Evolutionary conservation across 1,140 invertebrate species (phyloP).

Genomic region (Holcopasites calliopsidis): DNA sequence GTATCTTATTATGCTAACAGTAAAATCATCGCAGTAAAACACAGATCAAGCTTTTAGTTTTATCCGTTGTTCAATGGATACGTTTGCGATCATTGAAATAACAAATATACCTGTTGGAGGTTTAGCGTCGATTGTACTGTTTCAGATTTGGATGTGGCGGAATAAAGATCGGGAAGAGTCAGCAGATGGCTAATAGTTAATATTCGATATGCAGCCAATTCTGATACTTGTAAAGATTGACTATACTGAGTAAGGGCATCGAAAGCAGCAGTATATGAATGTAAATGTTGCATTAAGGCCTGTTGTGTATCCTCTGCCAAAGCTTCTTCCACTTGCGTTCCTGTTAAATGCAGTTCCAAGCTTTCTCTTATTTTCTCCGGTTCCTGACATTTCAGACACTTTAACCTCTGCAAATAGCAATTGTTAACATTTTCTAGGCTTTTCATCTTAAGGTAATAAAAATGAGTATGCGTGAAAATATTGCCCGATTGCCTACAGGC

Average conservation of each 20-base stretch:
- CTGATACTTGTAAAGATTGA: conserved; percentile 53
- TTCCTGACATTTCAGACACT: not conserved
- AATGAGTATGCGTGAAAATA: not conserved
- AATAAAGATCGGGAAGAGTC: conserved; percentile 4
- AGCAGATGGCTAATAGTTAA: conserved; percentile 49
- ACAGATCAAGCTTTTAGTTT: too few relatives aligned
- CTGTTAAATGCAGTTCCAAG: conserved; percentile 46
- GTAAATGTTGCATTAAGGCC: conserved; percentile 48
- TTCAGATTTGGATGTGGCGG: not conserved
- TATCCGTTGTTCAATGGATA: not conserved
- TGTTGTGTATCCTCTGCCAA: conserved; percentile 45
- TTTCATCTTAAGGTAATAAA: not conserved
- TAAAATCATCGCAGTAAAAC: too few relatives aligned
- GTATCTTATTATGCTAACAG: too few relatives aligned
- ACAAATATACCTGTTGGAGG: conserved; percentile 36
- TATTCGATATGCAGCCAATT: conserved; percentile 40
- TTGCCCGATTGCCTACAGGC: not conserved
- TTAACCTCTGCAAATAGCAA: not conserved
- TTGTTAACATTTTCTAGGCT: not conserved
- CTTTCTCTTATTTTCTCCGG: conserved; percentile 37
- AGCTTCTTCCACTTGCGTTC: conserved; percentile 54
- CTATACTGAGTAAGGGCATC: conserved; percentile 50
- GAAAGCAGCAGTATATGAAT: conserved; percentile 34
- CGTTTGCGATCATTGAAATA: conserved; percentile 1
- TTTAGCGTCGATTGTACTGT: conserved; percentile 11